Evolutionary conservation across 92 coral and sea anemone species (phyloP), one percentile per base, ranked within the genome.

Genomic region (Porites rus): DNA sequence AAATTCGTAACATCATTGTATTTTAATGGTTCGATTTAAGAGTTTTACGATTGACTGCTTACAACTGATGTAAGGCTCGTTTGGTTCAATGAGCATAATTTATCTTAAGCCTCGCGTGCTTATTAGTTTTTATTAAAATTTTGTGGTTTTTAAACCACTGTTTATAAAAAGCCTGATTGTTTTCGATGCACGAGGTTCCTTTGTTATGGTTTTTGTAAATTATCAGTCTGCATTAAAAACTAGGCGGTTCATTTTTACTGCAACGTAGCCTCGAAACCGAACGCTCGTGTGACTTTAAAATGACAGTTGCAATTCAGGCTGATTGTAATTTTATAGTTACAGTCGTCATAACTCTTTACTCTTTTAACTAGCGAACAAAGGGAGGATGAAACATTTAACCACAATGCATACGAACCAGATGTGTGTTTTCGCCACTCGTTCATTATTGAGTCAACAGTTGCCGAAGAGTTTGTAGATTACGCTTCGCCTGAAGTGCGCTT

Each of bases 361-460:
- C 60, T 22, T 52, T 79, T 67, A 52, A 38, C 69, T 74, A 0
- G 65, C 9, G 69, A 56, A 81, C 74, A n/a, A 69, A 81, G 70
- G 56, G 52, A 69, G 14, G 70, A 69, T 81, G 76, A 81, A 69
- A 71, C 76, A 28, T 64, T 70, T 54, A 54, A 25, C 76, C 77
- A 74, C 78, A 74, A 74, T 52, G 58, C 78, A 81, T 10, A 31
- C 13, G 60, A 31, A 67, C 74, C 76, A 18, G 63, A 53, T 69
- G 77, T 69, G 75, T 81, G 85, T 69, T 78, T 79, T 79, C 46
- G 10, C 84, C 43, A 80, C 69, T 69, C 86, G 58, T 81, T 81
- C 31, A 19, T 38, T 60, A 56, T 31, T 58, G 69, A 81, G 59
- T 71, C 77, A 59, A 51, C 24, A n/a, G 46, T 79, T 53, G 74